These are phyloP conservation scores for Labeo calbasu DNA, from an alignment of 2,797 vertebrate genomes.

Conservation along the genomic window DNA sequence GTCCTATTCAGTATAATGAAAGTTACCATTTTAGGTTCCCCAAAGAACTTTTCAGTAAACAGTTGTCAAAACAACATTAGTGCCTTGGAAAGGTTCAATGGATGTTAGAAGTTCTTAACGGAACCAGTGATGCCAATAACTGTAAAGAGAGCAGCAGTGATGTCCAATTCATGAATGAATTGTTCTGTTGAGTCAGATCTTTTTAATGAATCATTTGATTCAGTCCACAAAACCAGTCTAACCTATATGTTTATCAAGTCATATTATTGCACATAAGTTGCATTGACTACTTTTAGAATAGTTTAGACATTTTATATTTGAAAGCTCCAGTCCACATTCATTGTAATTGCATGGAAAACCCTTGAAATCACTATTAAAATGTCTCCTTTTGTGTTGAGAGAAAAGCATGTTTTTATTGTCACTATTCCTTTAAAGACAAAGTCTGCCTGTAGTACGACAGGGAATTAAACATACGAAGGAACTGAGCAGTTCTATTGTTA, in stretches of 20 bases:
- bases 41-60: not conserved
- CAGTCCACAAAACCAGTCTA: not conserved
- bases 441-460: not conserved
- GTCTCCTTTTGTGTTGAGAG: not conserved
- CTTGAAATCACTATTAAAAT: not conserved
- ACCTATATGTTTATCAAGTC: not conserved
- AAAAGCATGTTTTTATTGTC: not conserved
- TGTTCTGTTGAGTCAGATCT: not conserved
- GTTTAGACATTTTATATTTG: not conserved
- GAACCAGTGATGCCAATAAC: not conserved
- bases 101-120: not conserved
- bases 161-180: not conserved
- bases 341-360: not conserved
- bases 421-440: not conserved
- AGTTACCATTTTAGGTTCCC: not conserved
- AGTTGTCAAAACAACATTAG: not conserved
- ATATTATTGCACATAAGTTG: not conserved
- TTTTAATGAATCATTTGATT: conserved; percentile 2
- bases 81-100: not conserved
- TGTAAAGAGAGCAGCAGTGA: not conserved
- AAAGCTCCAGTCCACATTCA: not conserved
- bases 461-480: not conserved
- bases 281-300: conserved; percentile 1
- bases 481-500: conserved; percentile 37
- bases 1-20: not conserved